Evolutionary conservation across 2,888 invertebrate species (phyloP).

Genomic region (Carabus problematicus): DNA sequence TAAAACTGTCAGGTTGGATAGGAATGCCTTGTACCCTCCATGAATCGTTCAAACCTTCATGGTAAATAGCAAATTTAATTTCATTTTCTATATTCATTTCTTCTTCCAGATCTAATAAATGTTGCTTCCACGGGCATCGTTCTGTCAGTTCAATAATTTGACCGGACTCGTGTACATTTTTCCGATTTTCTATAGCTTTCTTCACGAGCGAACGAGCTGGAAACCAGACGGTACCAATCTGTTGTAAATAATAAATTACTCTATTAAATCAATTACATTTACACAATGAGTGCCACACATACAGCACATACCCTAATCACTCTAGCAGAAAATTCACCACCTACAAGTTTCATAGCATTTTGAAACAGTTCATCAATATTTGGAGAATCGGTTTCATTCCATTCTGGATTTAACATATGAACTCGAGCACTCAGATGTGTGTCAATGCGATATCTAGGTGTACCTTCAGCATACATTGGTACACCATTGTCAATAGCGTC

Average conservation of each 20-base stretch:
- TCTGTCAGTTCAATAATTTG: slow-evolving; percentile 78
- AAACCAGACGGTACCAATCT: slow-evolving; percentile 76
- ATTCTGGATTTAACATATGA: slow-evolving; percentile 79
- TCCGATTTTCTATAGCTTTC: slow-evolving; percentile 73
- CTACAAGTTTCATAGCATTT: slow-evolving; percentile 79
- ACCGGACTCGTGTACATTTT: slow-evolving; percentile 75
- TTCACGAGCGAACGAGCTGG: slow-evolving; percentile 83
- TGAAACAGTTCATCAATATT: slow-evolving; percentile 70
- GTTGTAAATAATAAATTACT: not conserved
- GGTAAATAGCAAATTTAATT: slow-evolving; percentile 77
- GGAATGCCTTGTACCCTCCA: slow-evolving; percentile 93
- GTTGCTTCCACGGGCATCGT: slow-evolving; percentile 90
- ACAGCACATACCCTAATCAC: slow-evolving; percentile 56
- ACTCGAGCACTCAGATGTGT: slow-evolving; percentile 83
- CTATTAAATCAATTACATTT: slow-evolving; percentile 18
- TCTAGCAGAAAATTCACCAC: slow-evolving; percentile 78
- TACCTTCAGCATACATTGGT: slow-evolving; percentile 73
- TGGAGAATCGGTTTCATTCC: slow-evolving; percentile 70
- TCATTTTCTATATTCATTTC: slow-evolving; percentile 69
- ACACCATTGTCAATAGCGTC: slow-evolving; percentile 99
- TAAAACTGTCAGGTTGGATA: slow-evolving; percentile 70
- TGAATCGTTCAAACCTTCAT: slow-evolving; percentile 65
- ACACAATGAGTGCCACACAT: not conserved
- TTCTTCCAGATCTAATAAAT: slow-evolving; percentile 82
- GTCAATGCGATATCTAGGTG: slow-evolving; percentile 77